Conservation (phyloP, 2,888 invertebrate genomes). For the Oscheius sp. region DNA sequence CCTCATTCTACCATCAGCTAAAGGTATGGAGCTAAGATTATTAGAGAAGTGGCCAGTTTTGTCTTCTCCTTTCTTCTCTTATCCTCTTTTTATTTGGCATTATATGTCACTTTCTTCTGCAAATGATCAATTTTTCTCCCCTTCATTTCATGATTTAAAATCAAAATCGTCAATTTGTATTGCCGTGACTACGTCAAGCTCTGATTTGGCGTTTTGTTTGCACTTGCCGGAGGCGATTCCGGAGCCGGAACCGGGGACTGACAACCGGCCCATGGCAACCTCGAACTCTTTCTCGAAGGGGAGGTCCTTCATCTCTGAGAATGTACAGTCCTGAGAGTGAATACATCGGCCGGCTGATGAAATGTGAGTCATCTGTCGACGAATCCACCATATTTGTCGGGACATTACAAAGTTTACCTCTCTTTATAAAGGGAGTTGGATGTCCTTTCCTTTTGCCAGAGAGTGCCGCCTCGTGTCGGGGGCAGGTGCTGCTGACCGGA, state of each 20-base stretch:
- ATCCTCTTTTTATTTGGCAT: background rate
- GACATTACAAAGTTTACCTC: constrained; percentile 8
- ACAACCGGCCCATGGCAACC: constrained; percentile 6
- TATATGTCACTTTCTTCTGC: background rate
- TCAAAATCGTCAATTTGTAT: background rate
- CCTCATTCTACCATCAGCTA: background rate
- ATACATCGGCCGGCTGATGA: background rate
- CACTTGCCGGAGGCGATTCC: constrained; percentile 27
- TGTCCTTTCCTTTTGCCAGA: background rate
- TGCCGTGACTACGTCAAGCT: constrained; percentile 16
- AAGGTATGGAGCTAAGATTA: background rate
- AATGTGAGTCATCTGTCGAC: constrained; percentile 22
- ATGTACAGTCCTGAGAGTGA: background rate
- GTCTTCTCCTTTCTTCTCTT: background rate
- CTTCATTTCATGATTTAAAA: too few species aligned
- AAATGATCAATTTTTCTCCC: too few species aligned
- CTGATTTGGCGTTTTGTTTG: constrained; percentile 27
- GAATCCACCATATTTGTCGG: background rate
- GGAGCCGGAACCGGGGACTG: constrained; percentile 17
- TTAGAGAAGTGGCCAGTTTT: background rate
- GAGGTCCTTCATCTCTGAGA: background rate
- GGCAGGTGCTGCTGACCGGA: constrained; percentile 16
- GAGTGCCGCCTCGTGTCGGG: constrained; percentile 7
- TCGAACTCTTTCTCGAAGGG: constrained; percentile 15
- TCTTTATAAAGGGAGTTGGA: background rate